Base-by-base conservation (phyloP, 2,797 vertebrate genomes). In the Pelobates cultripes region DNA sequence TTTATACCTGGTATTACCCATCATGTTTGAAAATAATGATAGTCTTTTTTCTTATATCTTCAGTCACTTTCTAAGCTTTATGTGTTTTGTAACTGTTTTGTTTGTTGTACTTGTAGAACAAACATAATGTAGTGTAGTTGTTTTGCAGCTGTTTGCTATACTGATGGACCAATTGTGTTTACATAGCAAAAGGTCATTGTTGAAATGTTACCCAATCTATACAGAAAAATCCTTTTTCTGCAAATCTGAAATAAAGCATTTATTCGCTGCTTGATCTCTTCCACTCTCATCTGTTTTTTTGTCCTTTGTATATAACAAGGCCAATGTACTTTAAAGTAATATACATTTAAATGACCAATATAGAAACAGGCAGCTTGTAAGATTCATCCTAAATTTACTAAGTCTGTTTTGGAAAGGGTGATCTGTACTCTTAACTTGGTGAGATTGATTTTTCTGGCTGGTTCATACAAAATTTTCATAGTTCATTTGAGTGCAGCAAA, bases 301-400 rank as follows among this genome's bases (percentile, higher is more conserved):
- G 73, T 73, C 28, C 41, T 66, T 41, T 74, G 71, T 66, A 74
- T 45, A 69, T 74, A 80, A 74, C 71, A 57, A 9, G 73, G 74
- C 63, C 71, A 74, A 80, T 74, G 78, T 69, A 80, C 71, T 74
- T 61, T 74, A 74, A 80, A 80, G 74, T 68, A 41, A 68, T 68
- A 74, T 74, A 66, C 67, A 80, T 80, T 67, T n/a, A 80, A 74
- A 74, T 66, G 74, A 73, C 45, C 70, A 73, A 73, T 67, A 61
- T 73, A 47, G 9, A 73, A 66, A 68, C 71, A 57, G 42, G 41
- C 78, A 74, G 64, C 77, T 79, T 72, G 69, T 61, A 42, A 72
- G 43, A 79, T 72, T 72, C 41, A 63, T 64, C 44, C 17, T 73
- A 53, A 73, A 66, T 79, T 73, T 60, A 73, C 43, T 79, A 73